A percentile compares a stretch with the other conserved stretches of the same genome.
Evolutionary conservation across 2,888 invertebrate genomes (phyloP).

Genomic region (Agrochola circellaris): DNA sequence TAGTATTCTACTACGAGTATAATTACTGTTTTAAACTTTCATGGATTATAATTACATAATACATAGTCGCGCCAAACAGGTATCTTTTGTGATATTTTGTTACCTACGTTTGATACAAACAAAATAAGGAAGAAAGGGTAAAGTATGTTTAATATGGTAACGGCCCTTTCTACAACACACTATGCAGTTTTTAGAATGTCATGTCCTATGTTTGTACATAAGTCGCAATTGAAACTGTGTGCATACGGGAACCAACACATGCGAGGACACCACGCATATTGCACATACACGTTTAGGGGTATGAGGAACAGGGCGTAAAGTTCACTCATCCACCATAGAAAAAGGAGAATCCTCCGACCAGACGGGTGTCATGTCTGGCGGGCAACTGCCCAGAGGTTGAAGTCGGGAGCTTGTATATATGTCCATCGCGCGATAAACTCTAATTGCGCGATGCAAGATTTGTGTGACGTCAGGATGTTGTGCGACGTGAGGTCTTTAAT

Average conservation of each 20-base stretch:
- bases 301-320: no score
- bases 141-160: not conserved
- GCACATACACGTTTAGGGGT: slow-evolving; percentile 33
- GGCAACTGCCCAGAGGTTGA: no score
- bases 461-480: no score
- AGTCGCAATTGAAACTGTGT: slow-evolving; percentile 3
- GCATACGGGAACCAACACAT: not conserved
- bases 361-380: no score
- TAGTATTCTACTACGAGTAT: no score
- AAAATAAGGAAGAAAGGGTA: not conserved
- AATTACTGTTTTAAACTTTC: not conserved
- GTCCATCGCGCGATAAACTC: no score
- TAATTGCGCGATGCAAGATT: no score
- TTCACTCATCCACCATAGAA: no score
- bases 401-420: no score
- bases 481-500: no score
- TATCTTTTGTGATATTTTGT: not conserved
- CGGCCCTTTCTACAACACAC: not conserved
- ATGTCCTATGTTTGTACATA: slow-evolving; percentile 1
- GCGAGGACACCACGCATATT: slow-evolving; percentile 5
- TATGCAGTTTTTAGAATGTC: not conserved
- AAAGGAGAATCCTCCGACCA: no score
- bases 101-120: not conserved
- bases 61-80: not conserved
- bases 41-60: not conserved